phyloP scores from a whole-genome alignment of 23 tunicate genomes.

The Trididemnum nubilum region DNA sequence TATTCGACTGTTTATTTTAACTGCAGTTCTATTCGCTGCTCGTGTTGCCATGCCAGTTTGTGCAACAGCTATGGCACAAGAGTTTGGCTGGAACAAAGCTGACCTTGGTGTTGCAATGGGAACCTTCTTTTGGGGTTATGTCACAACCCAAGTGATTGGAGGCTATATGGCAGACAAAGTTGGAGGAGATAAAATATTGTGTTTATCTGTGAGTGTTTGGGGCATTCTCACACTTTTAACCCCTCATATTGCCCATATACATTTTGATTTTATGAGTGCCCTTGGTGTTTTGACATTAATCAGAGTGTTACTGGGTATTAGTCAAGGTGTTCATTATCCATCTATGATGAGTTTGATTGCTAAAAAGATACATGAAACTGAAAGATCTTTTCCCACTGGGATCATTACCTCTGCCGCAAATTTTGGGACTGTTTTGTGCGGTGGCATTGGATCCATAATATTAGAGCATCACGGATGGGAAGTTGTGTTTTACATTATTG shows the following conservation, averaged over 20 bases:
- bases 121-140: constrained; percentile 95
- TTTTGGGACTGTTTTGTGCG: constrained; percentile 86
- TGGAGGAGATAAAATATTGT: constrained; percentile 80
- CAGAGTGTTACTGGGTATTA: constrained; percentile 66
- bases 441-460: constrained; percentile 79
- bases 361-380: constrained; percentile 55
- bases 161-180: constrained; percentile 90
- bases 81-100: constrained; percentile 91
- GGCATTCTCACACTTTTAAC: constrained; percentile 61
- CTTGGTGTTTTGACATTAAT: constrained; percentile 40
- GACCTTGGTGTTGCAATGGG: constrained; percentile 95
- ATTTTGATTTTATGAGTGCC: not conserved
- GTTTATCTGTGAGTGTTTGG: constrained; percentile 68
- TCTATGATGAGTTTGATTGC: constrained; percentile 87
- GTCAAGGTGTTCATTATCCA: constrained; percentile 94
- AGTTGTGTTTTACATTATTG: constrained; percentile 74
- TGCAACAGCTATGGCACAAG: constrained; percentile 74
- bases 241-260: constrained; percentile 63
- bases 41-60: constrained; percentile 97
- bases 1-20: constrained; percentile 50
- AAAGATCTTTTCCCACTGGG: constrained; percentile 72
- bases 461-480: constrained; percentile 77
- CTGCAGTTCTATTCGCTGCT: constrained; percentile 80
- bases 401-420: constrained; percentile 75
- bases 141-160: constrained; percentile 85